A percentile compares a stretch with the other conserved stretches of the same genome.
Evolutionary conservation across 2,888 invertebrate genomes (phyloP).

Genomic region (Melanotus villosus): DNA sequence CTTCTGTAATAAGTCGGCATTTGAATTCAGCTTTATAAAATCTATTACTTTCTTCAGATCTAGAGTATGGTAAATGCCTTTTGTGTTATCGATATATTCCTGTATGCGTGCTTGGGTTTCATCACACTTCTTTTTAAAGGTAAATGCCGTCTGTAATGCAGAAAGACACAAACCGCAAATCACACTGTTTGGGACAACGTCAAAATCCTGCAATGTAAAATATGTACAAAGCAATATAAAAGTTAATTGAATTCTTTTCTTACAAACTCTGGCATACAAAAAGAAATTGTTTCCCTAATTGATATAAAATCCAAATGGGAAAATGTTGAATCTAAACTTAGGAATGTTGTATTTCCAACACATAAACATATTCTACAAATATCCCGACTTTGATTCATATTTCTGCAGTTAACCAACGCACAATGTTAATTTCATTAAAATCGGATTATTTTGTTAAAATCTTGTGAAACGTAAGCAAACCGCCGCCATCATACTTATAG

Average conservation of each 20-base stretch:
- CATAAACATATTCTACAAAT: conserved; percentile 10
- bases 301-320: neutral
- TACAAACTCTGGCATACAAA: conserved; percentile 13
- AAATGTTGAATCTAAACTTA: neutral
- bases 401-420: too few species aligned
- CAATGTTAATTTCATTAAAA: neutral
- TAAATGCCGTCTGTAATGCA: neutral
- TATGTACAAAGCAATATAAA: neutral
- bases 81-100: neutral
- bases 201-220: neutral
- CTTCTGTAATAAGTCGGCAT: neutral
- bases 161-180: neutral
- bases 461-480: too few species aligned
- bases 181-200: neutral
- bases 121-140: conserved; percentile 1
- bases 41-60: neutral
- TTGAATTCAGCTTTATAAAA: neutral
- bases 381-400: neutral
- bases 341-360: neutral
- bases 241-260: neutral
- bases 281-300: neutral
- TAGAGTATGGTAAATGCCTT: neutral
- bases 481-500: too few species aligned
- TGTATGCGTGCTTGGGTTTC: neutral
- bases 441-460: neutral